Evolutionary conservation across 1,140 invertebrate genomes (phyloP).

Genomic region (Megalonaias nervosa): DNA sequence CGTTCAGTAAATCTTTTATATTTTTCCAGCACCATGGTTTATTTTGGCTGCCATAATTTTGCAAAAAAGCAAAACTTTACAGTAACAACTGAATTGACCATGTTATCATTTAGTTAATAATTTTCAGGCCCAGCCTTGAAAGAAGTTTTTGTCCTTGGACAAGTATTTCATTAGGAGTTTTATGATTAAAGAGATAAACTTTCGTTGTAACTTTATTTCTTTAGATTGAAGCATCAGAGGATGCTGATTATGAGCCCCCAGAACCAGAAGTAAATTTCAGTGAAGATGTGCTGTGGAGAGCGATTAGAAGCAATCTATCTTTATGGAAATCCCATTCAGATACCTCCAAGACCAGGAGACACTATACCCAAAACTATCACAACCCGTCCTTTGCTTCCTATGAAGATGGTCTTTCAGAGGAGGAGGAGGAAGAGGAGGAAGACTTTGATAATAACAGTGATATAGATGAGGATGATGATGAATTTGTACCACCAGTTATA

Average conservation of each 20-base stretch:
- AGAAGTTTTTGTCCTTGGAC: not conserved
- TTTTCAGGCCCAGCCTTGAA: not conserved
- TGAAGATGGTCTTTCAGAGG: not conserved
- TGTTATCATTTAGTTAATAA: not conserved
- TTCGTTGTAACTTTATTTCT: not conserved
- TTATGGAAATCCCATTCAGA: conserved; percentile 28
- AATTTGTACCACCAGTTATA: conserved; percentile 32
- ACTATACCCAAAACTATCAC: not conserved
- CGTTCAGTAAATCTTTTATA: no score
- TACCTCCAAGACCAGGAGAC: not conserved
- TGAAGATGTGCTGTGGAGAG: conserved; percentile 19
- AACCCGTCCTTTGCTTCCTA: not conserved
- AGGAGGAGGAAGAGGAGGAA: conserved; percentile 12
- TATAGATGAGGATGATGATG: conserved; percentile 40
- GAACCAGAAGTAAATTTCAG: conserved; percentile 14
- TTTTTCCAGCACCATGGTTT: no score
- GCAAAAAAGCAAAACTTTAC: no score
- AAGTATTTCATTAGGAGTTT: not conserved
- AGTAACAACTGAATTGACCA: not conserved
- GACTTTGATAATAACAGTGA: conserved; percentile 17
- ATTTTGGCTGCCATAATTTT: no score
- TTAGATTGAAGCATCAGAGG: conserved; percentile 11
- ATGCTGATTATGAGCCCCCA: conserved; percentile 10
- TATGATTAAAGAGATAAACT: not conserved
- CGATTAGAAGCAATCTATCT: conserved; percentile 20